phyloP scores from a whole-genome alignment of 2,113 vertebrate genomes.

The Crotalus horridus region DNA sequence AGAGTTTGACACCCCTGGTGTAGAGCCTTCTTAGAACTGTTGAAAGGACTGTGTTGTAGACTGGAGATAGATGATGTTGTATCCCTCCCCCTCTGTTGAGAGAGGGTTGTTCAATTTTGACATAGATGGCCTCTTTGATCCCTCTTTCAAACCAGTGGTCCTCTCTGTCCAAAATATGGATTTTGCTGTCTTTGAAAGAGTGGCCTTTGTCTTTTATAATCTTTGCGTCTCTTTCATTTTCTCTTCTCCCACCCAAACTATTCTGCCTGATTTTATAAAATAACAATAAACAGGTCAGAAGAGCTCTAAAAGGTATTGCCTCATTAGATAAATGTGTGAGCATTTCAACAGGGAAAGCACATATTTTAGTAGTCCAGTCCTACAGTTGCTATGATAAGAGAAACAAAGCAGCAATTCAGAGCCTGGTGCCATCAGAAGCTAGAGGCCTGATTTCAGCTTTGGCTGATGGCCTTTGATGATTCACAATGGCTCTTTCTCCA shows the following conservation, averaged over 20 bases:
- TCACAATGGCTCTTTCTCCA: not conserved
- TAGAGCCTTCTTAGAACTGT: too few relatives aligned
- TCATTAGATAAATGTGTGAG: not conserved
- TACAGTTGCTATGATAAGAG: slow-evolving; percentile 24
- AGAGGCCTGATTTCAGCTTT: not conserved
- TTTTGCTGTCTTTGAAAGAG: too few relatives aligned
- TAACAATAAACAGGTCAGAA: not conserved
- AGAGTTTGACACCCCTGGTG: too few relatives aligned
- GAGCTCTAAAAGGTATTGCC: not conserved
- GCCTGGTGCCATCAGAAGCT: not conserved
- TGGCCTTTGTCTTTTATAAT: too few relatives aligned
- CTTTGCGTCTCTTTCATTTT: not conserved
- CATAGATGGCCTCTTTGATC: too few relatives aligned
- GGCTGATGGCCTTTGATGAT: not conserved
- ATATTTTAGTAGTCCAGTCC: not conserved
- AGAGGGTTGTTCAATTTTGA: too few relatives aligned
- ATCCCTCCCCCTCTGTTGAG: too few relatives aligned
- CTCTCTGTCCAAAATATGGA: too few relatives aligned
- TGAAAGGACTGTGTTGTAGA: too few relatives aligned
- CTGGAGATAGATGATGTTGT: too few relatives aligned
- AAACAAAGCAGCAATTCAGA: slow-evolving; percentile 17
- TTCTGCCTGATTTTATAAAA: not conserved
- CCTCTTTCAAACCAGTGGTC: too few relatives aligned
- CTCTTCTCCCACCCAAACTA: not conserved
- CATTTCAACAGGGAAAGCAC: not conserved